Conservation (phyloP, 2,113 vertebrate genomes). For the Heptranchias perlo region DNA sequence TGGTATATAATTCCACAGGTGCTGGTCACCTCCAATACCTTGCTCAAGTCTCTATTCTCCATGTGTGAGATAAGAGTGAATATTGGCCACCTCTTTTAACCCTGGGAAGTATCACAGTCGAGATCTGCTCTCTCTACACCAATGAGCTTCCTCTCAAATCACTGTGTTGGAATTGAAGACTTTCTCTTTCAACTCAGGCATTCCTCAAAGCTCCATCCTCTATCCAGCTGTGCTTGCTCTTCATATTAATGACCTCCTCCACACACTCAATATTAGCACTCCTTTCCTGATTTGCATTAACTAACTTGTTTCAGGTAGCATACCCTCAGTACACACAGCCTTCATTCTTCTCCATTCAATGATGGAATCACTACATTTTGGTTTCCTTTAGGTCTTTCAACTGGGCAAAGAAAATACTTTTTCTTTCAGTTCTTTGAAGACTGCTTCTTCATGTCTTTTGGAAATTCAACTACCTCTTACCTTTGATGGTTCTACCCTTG, state of each 20-base stretch:
- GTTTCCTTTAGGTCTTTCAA: not conserved
- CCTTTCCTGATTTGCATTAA: not conserved
- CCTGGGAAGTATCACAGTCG: not conserved
- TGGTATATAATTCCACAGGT: not conserved
- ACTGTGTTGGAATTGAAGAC: not conserved
- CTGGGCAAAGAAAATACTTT: not conserved
- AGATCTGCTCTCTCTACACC: not conserved
- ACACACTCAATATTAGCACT: not conserved
- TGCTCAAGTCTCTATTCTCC: not conserved
- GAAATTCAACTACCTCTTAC: not conserved
- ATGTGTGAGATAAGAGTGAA: not conserved
- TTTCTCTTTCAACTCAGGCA: not conserved
- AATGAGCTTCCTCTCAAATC: not conserved
- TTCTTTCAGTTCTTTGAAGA: not conserved
- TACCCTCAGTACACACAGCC: not conserved
- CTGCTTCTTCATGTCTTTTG: not conserved
- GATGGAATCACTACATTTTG: not conserved
- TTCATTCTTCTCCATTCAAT: not conserved
- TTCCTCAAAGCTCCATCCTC: not conserved
- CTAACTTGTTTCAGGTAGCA: not conserved
- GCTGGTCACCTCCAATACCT: not conserved
- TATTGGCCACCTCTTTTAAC: not conserved
- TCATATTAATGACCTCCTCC: not conserved
- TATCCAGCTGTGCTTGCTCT: not conserved
- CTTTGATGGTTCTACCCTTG: not conserved